Evolutionary conservation across 1,140 invertebrate species (phyloP).

Genomic region (Rhizoglyphus robini): DNA sequence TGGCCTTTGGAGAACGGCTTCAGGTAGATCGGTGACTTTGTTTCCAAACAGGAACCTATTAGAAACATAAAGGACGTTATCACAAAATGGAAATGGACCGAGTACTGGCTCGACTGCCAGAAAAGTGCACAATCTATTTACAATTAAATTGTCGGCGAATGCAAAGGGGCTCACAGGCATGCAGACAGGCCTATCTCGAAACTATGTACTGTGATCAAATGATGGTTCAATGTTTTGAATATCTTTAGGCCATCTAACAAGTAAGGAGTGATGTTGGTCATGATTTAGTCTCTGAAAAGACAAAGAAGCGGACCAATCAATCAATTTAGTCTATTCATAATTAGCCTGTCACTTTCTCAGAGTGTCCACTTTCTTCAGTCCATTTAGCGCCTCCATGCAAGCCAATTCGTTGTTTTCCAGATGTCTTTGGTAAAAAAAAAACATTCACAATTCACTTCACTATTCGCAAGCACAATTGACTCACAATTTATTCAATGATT

Average conservation of each 20-base stretch:
- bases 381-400: conserved; percentile 70
- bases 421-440: conserved; percentile 44
- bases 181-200: background rate
- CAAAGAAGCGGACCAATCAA: too few relatives aligned
- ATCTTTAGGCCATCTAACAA: conserved; percentile 22
- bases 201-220: background rate
- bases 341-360: conserved; percentile 64
- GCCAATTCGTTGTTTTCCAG: conserved; percentile 85
- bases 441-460: too few relatives aligned
- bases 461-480: conserved; percentile 29
- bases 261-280: background rate
- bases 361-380: conserved; percentile 68
- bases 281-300: conserved; percentile 1
- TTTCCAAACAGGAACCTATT: conserved; percentile 86
- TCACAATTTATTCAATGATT: conserved; percentile 61
- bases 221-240: conserved; percentile 17
- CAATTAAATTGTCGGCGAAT: too few relatives aligned
- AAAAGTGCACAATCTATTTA: too few relatives aligned
- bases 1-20: conserved; percentile 82
- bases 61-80: too few relatives aligned
- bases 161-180: too few relatives aligned
- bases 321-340: too few relatives aligned
- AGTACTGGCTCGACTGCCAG: too few relatives aligned
- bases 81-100: too few relatives aligned
- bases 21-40: conserved; percentile 85